Evolutionary conservation across 1,140 invertebrate genomes (phyloP).

Genomic region (Contarinia nasturtii): DNA sequence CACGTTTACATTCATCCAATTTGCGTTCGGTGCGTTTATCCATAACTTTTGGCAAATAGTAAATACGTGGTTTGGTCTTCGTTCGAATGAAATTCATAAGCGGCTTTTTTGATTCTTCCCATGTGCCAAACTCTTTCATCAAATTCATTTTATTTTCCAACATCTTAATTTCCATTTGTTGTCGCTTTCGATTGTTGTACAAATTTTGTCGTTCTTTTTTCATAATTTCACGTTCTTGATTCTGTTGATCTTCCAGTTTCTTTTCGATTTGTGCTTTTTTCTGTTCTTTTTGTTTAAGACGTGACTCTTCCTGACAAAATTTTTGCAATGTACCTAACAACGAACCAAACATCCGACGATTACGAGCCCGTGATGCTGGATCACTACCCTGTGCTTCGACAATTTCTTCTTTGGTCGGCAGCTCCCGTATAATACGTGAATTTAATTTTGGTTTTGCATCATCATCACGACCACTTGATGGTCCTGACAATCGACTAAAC

Average conservation of each 20-base stretch:
- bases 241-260: constrained; percentile 79
- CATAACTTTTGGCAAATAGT: constrained; percentile 65
- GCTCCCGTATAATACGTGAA: constrained; percentile 37
- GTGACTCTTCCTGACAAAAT: constrained; percentile 87
- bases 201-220: constrained; percentile 68
- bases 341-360: constrained; percentile 87
- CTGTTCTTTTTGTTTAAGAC: constrained; percentile 53
- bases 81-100: constrained; percentile 74
- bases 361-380: constrained; percentile 63
- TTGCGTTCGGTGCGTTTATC: constrained; percentile 28
- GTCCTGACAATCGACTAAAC: constrained; percentile 28
- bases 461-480: constrained; percentile 26
- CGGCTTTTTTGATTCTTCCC: constrained; percentile 61
- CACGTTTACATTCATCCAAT: constrained; percentile 26
- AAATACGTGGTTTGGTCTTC: constrained; percentile 66
- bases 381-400: constrained; percentile 69
- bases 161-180: constrained; percentile 70
- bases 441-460: constrained; percentile 22
- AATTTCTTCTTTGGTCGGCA: constrained; percentile 53
- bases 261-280: constrained; percentile 71
- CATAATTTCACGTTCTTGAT: constrained; percentile 68
- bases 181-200: constrained; percentile 65
- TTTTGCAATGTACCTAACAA: constrained; percentile 84
- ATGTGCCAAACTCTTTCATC: constrained; percentile 70
- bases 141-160: constrained; percentile 82